Evolutionary conservation across 2,888 invertebrate species (phyloP).

Genomic region (Liposcelis brunnea): DNA sequence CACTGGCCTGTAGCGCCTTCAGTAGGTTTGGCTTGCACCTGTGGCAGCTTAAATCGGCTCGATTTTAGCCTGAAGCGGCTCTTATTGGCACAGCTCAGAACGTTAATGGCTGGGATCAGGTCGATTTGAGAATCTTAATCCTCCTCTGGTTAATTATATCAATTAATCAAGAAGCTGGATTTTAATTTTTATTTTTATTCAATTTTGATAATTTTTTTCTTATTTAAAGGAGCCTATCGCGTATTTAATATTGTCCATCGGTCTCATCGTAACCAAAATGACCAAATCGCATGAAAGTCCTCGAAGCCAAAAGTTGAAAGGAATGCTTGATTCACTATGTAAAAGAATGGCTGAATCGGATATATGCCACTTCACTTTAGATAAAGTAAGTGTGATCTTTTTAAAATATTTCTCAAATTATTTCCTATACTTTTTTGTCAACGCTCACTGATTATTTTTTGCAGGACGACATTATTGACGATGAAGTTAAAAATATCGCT

Average conservation of each 20-base stretch:
- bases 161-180: too few species aligned
- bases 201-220: not conserved
- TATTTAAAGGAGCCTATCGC: constrained; percentile 38
- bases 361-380: constrained; percentile 29
- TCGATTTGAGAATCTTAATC: too few species aligned
- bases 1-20: too few species aligned
- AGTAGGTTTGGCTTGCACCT: too few species aligned
- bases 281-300: constrained; percentile 21
- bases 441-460: too few species aligned
- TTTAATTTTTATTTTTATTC: too few species aligned
- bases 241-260: constrained; percentile 27
- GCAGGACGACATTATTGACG: constrained; percentile 29
- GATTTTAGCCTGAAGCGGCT: too few species aligned
- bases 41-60: too few species aligned
- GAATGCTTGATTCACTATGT: constrained; percentile 32
- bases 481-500: not conserved
- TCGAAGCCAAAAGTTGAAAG: constrained; percentile 21
- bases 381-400: constrained; percentile 26
- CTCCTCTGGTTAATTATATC: too few species aligned
- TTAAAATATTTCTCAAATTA: constrained; percentile 6
- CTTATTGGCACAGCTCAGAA: too few species aligned
- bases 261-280: constrained; percentile 11
- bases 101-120: too few species aligned
- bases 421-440: not conserved
- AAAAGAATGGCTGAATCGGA: constrained; percentile 34